Base-by-base conservation (phyloP, 1,140 invertebrate species). In the Aporrectodea caliginosa region DNA sequence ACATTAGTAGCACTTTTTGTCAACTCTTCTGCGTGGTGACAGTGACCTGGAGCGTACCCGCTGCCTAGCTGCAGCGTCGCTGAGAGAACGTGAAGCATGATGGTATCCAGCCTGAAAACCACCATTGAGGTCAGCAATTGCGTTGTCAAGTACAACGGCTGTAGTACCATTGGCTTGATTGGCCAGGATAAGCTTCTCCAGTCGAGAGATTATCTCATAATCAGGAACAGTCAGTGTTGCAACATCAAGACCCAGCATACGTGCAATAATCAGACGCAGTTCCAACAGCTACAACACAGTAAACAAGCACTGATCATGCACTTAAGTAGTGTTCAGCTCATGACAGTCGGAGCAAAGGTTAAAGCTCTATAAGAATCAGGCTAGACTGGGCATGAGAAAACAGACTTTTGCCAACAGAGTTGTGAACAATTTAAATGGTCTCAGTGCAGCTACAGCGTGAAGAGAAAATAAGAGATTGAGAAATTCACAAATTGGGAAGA, bases 191-290 rank as follows among this genome's bases (percentile, higher is more conserved):
- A 89, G 82, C 74, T 86, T 86, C 78, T 89, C 88, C 31, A 89
- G 82, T 31, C 88, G 85, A 2, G 86, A 84, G 76, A 88, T 88
- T 75, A 89, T 87, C 78, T 89, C 88, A 71, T 88, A 89, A 81
- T 89, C 87, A 14, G 88, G 87, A 6, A 89, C 84, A 16, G 88
- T 87, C 77, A 89, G 80, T 0, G 87, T 84, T 73, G 84, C 87
- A 31, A 88, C 84, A 73, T 89, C 87, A 6, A 89, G 43, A 22
- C 43, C 43, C 43, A 58, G 43, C 43, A 58, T 58, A 58, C 43
- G 43, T 58, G 43, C 43, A 6, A 58, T 58, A 12, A 58, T 58
- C 6, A 58, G 43, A 58, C 43, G 43, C 6, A 58, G 43, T 22
- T 58, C 43, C 43, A 58, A 58, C 43, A 58, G 43, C 43, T 58